Evolutionary conservation across 2,797 vertebrate genomes (phyloP).

Genomic region (Spheniscus humboldti): DNA sequence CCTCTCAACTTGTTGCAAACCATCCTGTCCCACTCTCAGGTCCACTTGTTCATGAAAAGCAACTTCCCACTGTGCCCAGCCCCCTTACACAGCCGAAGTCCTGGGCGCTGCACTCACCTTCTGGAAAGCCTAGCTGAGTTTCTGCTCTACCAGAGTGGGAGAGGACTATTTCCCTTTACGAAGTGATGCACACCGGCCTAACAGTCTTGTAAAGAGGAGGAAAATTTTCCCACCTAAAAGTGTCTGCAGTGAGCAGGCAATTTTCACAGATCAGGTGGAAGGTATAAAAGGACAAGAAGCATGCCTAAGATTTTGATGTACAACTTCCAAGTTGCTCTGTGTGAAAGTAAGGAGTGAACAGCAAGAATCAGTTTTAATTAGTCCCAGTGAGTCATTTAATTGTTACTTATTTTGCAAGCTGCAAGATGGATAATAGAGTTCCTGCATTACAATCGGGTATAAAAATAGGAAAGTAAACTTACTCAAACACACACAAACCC

Average conservation of each 20-base stretch:
- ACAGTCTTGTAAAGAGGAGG: neutral
- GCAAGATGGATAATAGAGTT: constrained; percentile 24
- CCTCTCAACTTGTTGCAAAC: neutral
- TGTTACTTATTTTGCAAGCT: constrained; percentile 49
- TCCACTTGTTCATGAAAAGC: neutral
- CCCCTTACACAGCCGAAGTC: neutral
- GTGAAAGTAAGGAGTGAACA: constrained; percentile 15
- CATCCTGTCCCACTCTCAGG: neutral
- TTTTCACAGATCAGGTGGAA: neutral
- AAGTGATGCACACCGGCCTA: neutral
- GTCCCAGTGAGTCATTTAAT: constrained; percentile 38
- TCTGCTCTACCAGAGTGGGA: neutral
- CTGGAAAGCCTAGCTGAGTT: neutral
- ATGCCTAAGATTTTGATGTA: neutral
- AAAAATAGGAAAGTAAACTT: constrained; percentile 30
- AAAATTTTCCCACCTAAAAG: neutral
- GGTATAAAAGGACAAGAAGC: neutral
- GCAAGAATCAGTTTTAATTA: constrained; percentile 50
- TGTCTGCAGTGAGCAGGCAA: neutral
- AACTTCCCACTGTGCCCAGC: neutral
- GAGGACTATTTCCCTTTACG: neutral
- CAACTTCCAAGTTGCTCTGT: neutral
- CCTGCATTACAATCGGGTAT: neutral
- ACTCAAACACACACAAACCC: neutral
- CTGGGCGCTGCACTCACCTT: neutral